These are phyloP conservation scores for Otus scops DNA, from an alignment of 2,797 vertebrate species.

Conservation along the genomic window DNA sequence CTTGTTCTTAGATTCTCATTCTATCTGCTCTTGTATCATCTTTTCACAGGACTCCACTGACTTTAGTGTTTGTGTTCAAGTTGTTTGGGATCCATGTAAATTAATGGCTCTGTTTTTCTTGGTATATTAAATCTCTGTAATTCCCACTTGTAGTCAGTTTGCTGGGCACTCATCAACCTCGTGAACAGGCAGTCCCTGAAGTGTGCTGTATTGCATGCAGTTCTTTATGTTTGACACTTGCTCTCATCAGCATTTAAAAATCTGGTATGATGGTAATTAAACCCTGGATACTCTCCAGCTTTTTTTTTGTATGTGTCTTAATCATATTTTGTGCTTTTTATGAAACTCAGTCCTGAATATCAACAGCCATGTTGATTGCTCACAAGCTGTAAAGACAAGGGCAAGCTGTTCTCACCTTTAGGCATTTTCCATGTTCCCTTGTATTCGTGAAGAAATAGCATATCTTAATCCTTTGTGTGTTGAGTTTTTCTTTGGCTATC, in stretches of 20 bases:
- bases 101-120: neutral
- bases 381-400: neutral
- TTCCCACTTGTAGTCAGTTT: neutral
- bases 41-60: neutral
- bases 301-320: neutral
- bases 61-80: neutral
- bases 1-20: neutral
- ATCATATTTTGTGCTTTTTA: neutral
- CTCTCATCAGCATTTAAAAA: constrained; percentile 44
- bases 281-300: constrained; percentile 7
- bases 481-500: neutral
- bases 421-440: neutral
- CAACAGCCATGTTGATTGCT: neutral
- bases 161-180: neutral
- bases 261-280: constrained; percentile 30
- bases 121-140: neutral
- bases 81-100: neutral
- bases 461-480: neutral
- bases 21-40: neutral
- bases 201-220: neutral
- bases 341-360: neutral
- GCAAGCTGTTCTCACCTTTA: neutral
- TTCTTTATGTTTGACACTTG: constrained; percentile 23
- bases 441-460: neutral
- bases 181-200: neutral